These are phyloP conservation scores for Drosophila mercatorum DNA, from an alignment of 2,888 invertebrate genomes.

Conservation along the genomic window DNA sequence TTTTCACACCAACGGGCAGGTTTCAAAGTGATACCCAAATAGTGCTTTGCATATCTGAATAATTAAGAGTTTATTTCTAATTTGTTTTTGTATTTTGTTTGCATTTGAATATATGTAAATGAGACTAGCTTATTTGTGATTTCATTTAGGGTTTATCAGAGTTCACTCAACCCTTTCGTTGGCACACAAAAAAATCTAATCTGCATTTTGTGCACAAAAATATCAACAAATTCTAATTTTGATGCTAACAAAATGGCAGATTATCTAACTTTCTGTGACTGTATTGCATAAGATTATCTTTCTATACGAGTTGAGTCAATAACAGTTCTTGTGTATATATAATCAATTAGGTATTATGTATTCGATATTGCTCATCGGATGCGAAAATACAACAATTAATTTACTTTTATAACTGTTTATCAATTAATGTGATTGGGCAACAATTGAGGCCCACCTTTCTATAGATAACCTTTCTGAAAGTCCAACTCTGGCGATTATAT, in stretches of 20 bases:
- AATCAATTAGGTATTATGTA: no score
- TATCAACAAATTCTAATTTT: conserved; percentile 6
- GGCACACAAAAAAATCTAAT: not conserved
- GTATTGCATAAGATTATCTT: not conserved
- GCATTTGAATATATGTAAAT: conserved; percentile 44
- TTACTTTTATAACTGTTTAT: conserved; percentile 9
- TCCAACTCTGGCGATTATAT: conserved; percentile 43
- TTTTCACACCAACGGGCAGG: conserved; percentile 65
- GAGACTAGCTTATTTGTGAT: conserved; percentile 24
- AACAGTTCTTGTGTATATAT: not conserved
- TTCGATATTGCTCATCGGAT: no score
- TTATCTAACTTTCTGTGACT: not conserved
- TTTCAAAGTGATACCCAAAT: conserved; percentile 29
- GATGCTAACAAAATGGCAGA: not conserved
- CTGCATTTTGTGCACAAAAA: not conserved
- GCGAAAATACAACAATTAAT: not conserved
- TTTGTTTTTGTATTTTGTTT: not conserved
- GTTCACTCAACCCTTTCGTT: conserved; percentile 63
- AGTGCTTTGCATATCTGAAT: conserved; percentile 55
- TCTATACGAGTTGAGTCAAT: not conserved
- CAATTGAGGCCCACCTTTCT: conserved; percentile 21
- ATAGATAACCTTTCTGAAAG: conserved; percentile 22
- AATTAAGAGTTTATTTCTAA: conserved; percentile 32
- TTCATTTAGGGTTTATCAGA: conserved; percentile 35
- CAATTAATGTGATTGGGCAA: not conserved